phyloP scores from a whole-genome alignment of 35 echinoderm and acorn worm species.

The Heliocidaris tuberculata region DNA sequence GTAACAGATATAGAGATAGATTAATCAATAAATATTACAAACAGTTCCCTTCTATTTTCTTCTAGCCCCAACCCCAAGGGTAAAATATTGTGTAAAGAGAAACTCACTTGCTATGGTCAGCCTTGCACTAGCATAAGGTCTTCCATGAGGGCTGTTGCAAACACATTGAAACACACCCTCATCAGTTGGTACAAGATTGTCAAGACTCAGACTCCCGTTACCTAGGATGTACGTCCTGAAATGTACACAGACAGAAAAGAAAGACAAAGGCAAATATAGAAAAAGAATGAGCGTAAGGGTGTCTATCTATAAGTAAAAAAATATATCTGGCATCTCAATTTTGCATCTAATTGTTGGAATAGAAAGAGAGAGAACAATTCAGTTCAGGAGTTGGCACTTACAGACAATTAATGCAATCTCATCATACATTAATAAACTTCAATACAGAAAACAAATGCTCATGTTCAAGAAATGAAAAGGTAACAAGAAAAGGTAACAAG shows the following conservation, averaged over 20 bases:
- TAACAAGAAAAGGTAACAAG: not conserved
- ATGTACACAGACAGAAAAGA: not conserved
- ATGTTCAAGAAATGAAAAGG: not conserved
- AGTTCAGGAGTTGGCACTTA: too few relatives aligned
- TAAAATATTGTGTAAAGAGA: too few relatives aligned
- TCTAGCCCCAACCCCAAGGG: too few relatives aligned
- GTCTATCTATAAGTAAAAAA: not conserved
- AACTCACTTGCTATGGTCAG: conserved; percentile 75
- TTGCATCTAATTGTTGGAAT: too few relatives aligned
- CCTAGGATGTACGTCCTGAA: conserved; percentile 59
- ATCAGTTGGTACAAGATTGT: conserved; percentile 40
- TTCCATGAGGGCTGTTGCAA: conserved; percentile 51
- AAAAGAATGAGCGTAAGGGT: not conserved
- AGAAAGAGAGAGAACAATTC: too few relatives aligned
- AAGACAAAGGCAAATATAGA: not conserved
- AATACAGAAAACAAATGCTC: too few relatives aligned
- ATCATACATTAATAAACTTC: too few relatives aligned
- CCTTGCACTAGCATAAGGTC: conserved; percentile 46
- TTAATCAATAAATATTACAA: too few relatives aligned
- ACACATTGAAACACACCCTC: conserved; percentile 63
- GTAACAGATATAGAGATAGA: too few relatives aligned
- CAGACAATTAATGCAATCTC: too few relatives aligned
- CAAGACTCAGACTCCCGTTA: conserved; percentile 61
- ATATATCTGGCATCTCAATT: too few relatives aligned
- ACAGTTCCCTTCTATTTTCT: too few relatives aligned